phyloP scores from a whole-genome alignment of 1,140 invertebrate genomes.

The Lerema accius region DNA sequence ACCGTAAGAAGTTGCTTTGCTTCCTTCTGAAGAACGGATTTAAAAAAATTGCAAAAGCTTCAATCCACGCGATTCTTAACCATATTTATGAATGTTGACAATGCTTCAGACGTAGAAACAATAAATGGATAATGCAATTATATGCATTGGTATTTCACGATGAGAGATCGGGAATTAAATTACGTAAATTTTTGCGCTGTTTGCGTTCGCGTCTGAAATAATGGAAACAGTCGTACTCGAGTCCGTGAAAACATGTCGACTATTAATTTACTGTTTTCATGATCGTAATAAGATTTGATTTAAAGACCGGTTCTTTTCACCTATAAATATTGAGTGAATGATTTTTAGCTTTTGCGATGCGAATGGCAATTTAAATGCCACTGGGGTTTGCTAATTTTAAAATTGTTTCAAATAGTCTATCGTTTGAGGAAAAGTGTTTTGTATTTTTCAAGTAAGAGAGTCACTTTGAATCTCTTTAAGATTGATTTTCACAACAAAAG shows the following conservation, averaged over 20 bases:
- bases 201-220: not conserved
- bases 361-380: no score
- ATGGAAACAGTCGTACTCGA: not conserved
- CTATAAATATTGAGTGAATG: no score
- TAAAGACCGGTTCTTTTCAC: not conserved
- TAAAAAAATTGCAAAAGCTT: no score
- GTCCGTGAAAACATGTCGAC: not conserved
- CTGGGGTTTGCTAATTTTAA: no score
- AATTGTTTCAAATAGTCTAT: no score
- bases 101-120: not conserved
- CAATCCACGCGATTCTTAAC: no score
- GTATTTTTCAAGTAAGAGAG: no score
- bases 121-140: conserved; percentile 3
- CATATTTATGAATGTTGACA: not conserved
- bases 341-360: not conserved
- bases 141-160: not conserved
- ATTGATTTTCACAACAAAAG: no score
- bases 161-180: not conserved
- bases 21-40: no score
- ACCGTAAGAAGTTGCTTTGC: no score
- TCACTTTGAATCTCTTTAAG: no score
- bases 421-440: no score
- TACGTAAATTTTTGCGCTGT: not conserved
- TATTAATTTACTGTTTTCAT: not conserved
- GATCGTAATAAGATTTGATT: not conserved